phyloP scores from a whole-genome alignment of 2,113 vertebrate genomes.

The Poicephalus gulielmi region DNA sequence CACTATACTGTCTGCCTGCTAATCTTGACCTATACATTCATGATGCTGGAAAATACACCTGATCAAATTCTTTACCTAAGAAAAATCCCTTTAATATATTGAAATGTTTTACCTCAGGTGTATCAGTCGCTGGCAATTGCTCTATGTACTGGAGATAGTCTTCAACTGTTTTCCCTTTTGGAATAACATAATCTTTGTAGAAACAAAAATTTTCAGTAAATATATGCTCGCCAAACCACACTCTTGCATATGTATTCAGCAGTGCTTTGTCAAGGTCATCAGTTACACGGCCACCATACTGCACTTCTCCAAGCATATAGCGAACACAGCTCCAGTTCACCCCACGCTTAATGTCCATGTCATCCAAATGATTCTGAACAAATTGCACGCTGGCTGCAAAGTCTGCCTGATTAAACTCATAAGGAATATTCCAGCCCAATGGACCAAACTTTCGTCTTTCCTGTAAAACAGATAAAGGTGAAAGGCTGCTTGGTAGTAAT shows the following conservation, averaged over 20 bases:
- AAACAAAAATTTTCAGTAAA: conserved; percentile 80
- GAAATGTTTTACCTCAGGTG: conserved; percentile 78
- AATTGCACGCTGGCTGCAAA: conserved; percentile 85
- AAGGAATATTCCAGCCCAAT: conserved; percentile 87
- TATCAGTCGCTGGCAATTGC: conserved; percentile 76
- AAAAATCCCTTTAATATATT: not conserved
- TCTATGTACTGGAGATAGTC: conserved; percentile 83
- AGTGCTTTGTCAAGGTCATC: conserved; percentile 84
- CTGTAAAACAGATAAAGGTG: conserved; percentile 49
- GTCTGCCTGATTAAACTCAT: conserved; percentile 88
- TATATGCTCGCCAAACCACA: conserved; percentile 85
- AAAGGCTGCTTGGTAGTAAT: not conserved
- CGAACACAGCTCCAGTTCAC: conserved; percentile 83
- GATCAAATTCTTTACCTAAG: not conserved
- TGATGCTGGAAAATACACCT: not conserved
- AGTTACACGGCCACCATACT: conserved; percentile 84
- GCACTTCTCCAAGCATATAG: conserved; percentile 86
- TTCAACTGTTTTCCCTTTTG: conserved; percentile 73
- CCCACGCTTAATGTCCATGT: conserved; percentile 67
- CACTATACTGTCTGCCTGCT: not conserved
- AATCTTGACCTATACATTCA: not conserved
- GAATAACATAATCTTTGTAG: conserved; percentile 80
- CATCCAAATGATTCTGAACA: conserved; percentile 83
- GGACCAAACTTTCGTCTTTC: conserved; percentile 86
- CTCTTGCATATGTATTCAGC: conserved; percentile 79